Base-by-base conservation (phyloP, 2,888 invertebrate species). In the Heteromyza rotundicornis region DNA sequence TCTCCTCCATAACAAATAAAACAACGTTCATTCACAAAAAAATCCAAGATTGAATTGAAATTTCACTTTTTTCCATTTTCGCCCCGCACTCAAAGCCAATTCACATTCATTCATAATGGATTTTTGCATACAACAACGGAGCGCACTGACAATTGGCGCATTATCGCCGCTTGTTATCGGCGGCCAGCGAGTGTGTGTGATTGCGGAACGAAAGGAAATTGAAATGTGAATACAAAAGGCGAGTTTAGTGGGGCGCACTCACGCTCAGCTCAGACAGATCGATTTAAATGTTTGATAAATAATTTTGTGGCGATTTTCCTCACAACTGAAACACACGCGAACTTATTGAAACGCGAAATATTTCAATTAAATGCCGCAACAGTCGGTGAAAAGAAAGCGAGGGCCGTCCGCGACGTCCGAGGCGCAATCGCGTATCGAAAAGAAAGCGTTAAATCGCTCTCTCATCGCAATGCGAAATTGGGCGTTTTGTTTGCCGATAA, bases 11-110 rank as follows among this genome's bases (percentile, higher is more conserved):
- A 32, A n/a, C 40, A 40, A 40, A 40, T 40, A 14, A 40, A 27
- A 27, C 27, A 27, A 40, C 40, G 5, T 40, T 40, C 40, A 40
- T 40, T 40, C 40, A 40, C 10, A 7, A 7, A n/a, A 40, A 40
- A 40, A 14, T 40, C 10, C 14, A 66, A 40, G 68, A 68, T 67
- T 67, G 70, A 72, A 72, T 58, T 64, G 36, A 64, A 75, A 72
- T 76, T 75, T 75, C 75, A 75, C 75, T 75, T 75, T 75, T 74
- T 68, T 40, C 12, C 32, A 12, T 32, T 32, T 8, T 32, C 32
- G 32, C 32, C 32, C 7, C 32, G 32, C 32, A 32, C 12, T 32
- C 5, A 32, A 32, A 5, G 12, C 32, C 5, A 5, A 32, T 32
- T 8, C 32, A 32, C 32, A 32, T 40, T 14, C 40, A 40, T n/a